Evolutionary conservation across 2,888 invertebrate species (phyloP).

Genomic region (Hermaeophaga mercurialis): DNA sequence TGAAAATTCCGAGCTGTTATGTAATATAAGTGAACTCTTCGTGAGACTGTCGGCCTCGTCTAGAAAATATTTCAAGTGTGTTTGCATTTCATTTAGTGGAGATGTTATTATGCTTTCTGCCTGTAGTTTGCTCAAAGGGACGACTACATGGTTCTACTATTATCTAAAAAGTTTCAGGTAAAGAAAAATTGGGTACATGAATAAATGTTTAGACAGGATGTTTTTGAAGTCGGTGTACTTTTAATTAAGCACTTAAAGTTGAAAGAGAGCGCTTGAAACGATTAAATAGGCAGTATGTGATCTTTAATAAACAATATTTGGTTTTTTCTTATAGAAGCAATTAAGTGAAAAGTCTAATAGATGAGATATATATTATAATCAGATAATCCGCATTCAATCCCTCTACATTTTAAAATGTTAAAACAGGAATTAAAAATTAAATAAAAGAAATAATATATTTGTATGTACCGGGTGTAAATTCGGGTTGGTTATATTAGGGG

Average conservation of each 20-base stretch:
- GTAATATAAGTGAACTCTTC: background rate
- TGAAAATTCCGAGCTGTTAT: no score
- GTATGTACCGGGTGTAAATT: no score
- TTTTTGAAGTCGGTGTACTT: background rate
- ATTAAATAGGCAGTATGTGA: no score
- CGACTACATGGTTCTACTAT: conserved; percentile 18
- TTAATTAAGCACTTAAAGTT: conserved; percentile 13
- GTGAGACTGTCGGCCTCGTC: background rate
- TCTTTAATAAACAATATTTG: no score
- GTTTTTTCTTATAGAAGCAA: no score
- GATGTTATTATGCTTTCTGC: conserved; percentile 4
- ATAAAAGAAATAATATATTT: no score
- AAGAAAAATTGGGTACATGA: background rate
- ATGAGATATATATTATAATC: no score
- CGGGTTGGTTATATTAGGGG: no score
- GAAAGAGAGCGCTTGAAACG: conserved; percentile 15
- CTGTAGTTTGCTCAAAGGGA: conserved; percentile 8
- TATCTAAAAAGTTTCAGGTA: conserved; percentile 17
- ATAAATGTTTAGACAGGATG: conserved; percentile 15
- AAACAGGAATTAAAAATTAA: no score
- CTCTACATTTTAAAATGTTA: no score
- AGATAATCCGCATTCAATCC: no score
- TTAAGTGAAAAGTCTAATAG: no score
- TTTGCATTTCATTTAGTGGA: conserved; percentile 21
- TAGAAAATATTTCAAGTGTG: conserved; percentile 3